These are phyloP conservation scores for Chaetophractus vellerosus DNA, from an alignment of 2,797 vertebrate species.

Conservation along the genomic window DNA sequence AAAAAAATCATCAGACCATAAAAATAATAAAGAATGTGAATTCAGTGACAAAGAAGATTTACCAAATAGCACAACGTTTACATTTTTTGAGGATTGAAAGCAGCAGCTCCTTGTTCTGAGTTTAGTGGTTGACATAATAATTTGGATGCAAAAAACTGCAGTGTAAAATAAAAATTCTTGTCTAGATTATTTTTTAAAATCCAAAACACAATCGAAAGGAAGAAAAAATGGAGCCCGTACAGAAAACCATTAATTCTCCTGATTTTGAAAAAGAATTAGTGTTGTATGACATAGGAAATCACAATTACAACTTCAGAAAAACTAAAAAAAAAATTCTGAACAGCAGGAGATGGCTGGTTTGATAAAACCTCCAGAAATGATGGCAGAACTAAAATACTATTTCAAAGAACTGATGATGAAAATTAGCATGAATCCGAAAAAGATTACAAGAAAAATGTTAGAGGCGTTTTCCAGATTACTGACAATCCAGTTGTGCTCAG, in stretches of 20 bases:
- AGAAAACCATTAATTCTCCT: conserved; percentile 93
- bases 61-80: conserved; percentile 87
- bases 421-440: conserved; percentile 92
- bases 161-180: conserved; percentile 83
- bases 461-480: conserved; percentile 94
- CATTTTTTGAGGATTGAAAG: conserved; percentile 90
- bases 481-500: conserved; percentile 94
- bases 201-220: conserved; percentile 92
- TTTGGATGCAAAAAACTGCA: conserved; percentile 93
- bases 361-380: conserved; percentile 95
- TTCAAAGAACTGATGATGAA: conserved; percentile 94
- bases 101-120: conserved; percentile 92
- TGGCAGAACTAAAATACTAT: conserved; percentile 92
- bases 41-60: conserved; percentile 89
- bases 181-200: conserved; percentile 88
- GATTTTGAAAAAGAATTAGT: conserved; percentile 94
- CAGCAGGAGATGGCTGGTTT: conserved; percentile 93
- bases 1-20: conserved; percentile 88
- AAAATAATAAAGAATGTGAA: conserved; percentile 87
- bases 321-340: conserved; percentile 91
- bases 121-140: conserved; percentile 94
- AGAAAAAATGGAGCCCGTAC: conserved; percentile 89
- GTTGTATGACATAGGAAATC: conserved; percentile 93
- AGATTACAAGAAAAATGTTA: conserved; percentile 95
- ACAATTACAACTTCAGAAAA: conserved; percentile 90